Evolutionary conservation across 2,888 invertebrate species (phyloP).

Genomic region (Daptonema setosum): DNA sequence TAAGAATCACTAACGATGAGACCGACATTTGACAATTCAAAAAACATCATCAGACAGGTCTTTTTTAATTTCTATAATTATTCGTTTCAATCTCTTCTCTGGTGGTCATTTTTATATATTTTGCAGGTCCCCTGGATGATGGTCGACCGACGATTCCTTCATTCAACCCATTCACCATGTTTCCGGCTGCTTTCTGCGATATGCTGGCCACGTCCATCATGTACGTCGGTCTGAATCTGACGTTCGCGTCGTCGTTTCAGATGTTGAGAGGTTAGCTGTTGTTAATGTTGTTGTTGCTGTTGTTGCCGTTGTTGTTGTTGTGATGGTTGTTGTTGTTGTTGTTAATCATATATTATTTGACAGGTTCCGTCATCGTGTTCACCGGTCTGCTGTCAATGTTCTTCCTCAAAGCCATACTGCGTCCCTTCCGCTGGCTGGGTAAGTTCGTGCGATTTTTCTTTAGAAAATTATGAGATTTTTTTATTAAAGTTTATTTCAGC

Average conservation of each 20-base stretch:
- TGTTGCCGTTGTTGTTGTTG: background rate
- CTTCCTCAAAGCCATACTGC: constrained; percentile 41
- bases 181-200: constrained; percentile 69
- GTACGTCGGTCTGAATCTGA: constrained; percentile 71
- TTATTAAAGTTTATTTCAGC: no score
- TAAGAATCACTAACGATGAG: no score
- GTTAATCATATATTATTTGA: constrained; percentile 10
- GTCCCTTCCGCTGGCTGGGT: constrained; percentile 31
- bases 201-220: constrained; percentile 65
- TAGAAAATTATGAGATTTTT: no score
- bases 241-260: constrained; percentile 79
- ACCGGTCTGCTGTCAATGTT: constrained; percentile 64
- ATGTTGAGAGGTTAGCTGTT: constrained; percentile 56
- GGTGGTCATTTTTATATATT: no score
- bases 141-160: constrained; percentile 35
- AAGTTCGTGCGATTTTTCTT: no score
- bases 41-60: no score
- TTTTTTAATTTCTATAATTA: no score
- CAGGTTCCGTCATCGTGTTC: constrained; percentile 63
- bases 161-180: constrained; percentile 56
- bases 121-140: constrained; percentile 6
- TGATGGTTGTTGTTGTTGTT: background rate
- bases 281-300: background rate
- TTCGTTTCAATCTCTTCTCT: no score
- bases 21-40: no score